phyloP scores from a whole-genome alignment of 2,888 invertebrate genomes.

The Drosophila dives region DNA sequence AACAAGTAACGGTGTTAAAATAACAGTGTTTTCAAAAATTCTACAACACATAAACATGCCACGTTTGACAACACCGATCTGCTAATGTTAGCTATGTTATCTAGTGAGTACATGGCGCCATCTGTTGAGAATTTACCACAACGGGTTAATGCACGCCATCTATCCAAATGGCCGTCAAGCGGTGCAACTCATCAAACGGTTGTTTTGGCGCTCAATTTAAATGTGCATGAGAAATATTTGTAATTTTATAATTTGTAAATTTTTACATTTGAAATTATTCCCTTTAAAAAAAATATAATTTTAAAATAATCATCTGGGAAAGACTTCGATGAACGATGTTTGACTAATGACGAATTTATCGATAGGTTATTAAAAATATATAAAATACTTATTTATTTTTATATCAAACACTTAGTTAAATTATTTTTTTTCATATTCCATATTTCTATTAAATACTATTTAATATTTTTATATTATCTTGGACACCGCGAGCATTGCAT shows the following conservation, averaged over 20 bases:
- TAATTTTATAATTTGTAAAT: neutral
- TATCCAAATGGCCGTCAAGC: neutral
- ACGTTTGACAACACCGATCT: neutral
- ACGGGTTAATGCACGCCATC: neutral
- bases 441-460: neutral
- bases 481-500: neutral
- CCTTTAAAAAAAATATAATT: too few relatives aligned
- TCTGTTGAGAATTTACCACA: neutral
- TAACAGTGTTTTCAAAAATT: neutral
- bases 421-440: neutral
- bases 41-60: neutral
- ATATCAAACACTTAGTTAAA: neutral
- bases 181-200: slow-evolving; percentile 5
- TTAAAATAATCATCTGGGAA: neutral
- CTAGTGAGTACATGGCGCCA: slow-evolving; percentile 13
- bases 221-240: neutral
- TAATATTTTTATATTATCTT: too few relatives aligned
- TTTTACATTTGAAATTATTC: too few relatives aligned
- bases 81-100: neutral
- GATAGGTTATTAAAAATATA: neutral
- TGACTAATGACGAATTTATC: neutral
- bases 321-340: neutral
- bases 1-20: slow-evolving; percentile 56
- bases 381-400: neutral
- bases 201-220: slow-evolving; percentile 31